Conservation (phyloP, 2,888 invertebrate genomes). For the Plagiodera versicolora region DNA sequence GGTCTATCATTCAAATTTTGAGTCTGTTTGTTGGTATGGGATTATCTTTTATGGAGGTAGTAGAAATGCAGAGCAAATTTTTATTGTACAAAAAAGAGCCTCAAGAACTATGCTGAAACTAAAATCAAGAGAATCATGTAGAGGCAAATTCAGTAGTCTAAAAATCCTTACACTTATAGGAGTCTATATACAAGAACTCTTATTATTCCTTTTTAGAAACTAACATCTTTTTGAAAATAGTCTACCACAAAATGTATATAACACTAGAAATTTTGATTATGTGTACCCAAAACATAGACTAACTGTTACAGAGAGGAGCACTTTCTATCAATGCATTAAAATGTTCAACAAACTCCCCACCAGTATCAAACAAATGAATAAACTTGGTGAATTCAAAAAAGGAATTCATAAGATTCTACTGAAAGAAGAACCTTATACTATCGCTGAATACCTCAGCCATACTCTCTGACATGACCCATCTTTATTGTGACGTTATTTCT, state of each 20-base stretch:
- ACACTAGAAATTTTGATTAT: background rate
- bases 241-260: background rate
- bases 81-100: too few species aligned
- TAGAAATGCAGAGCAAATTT: too few species aligned
- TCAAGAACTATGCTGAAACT: background rate
- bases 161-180: slow-evolving; percentile 2
- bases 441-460: slow-evolving; percentile 1
- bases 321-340: background rate
- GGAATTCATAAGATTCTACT: background rate
- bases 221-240: background rate
- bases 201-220: background rate
- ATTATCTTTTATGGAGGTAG: too few species aligned
- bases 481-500: background rate
- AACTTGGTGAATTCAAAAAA: background rate
- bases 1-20: too few species aligned
- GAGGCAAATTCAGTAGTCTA: slow-evolving; percentile 3
- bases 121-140: slow-evolving; percentile 2
- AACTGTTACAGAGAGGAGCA: background rate
- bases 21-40: too few species aligned
- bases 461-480: background rate
- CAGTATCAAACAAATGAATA: slow-evolving; percentile 1
- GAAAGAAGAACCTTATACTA: background rate
- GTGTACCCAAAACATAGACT: background rate
- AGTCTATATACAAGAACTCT: slow-evolving; percentile 1
- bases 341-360: background rate